phyloP scores from a whole-genome alignment of 2,113 vertebrate genomes.

The Phrynosoma blainvillii region DNA sequence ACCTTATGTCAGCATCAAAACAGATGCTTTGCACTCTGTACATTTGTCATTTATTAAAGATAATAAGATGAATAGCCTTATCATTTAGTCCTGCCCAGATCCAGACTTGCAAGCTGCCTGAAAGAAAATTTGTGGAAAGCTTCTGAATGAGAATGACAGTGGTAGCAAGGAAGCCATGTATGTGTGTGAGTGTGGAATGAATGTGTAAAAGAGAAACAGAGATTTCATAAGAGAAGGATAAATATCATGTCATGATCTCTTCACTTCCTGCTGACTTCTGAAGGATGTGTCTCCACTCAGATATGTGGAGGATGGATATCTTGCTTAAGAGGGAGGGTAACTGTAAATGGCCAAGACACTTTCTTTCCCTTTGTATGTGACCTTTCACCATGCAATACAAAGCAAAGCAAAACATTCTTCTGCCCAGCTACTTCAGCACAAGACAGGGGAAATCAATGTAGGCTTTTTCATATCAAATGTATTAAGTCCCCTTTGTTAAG shows the following conservation, averaged over 20 bases:
- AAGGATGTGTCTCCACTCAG: background rate
- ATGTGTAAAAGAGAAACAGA: background rate
- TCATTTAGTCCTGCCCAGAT: constrained; percentile 16
- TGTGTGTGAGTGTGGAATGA: background rate
- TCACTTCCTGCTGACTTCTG: background rate
- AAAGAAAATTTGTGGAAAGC: background rate
- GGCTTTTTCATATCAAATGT: background rate
- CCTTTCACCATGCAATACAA: background rate
- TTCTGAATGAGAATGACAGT: background rate
- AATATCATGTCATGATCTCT: constrained; percentile 26
- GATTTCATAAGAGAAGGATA: background rate
- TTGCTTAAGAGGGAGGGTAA: background rate
- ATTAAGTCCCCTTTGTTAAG: background rate
- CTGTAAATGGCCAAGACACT: background rate
- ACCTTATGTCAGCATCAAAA: constrained; percentile 22
- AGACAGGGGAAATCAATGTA: background rate
- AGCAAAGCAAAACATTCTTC: background rate
- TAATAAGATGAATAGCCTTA: constrained; percentile 34
- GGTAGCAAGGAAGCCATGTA: background rate
- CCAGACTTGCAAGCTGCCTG: background rate
- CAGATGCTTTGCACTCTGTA: background rate
- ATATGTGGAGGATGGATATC: background rate
- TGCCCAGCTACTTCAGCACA: background rate
- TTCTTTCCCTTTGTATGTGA: background rate
- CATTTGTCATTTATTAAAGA: constrained; percentile 32